phyloP scores from a whole-genome alignment of 2,888 invertebrate genomes.

The Balanococcus diminutus region DNA sequence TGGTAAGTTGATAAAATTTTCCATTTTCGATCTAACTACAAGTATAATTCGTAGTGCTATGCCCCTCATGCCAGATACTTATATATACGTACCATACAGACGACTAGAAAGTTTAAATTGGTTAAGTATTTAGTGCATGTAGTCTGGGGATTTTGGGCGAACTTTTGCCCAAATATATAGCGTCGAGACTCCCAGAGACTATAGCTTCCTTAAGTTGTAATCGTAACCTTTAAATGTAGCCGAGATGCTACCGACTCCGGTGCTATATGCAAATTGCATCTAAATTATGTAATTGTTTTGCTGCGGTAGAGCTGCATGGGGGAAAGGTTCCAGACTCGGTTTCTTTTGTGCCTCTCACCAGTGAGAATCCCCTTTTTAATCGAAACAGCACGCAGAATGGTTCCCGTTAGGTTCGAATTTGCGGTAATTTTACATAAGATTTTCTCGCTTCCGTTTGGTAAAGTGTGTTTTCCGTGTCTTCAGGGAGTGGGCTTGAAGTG shows the following conservation, averaged over 20 bases:
- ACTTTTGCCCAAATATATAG: neutral
- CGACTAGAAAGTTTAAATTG: slow-evolving; percentile 26
- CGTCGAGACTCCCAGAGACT: neutral
- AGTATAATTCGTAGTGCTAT: neutral
- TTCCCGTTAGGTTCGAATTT: neutral
- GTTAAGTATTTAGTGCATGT: slow-evolving; percentile 10
- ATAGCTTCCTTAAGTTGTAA: neutral
- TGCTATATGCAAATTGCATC: slow-evolving; percentile 18
- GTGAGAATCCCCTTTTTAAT: neutral
- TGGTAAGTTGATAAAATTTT: neutral
- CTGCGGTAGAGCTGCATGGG: neutral
- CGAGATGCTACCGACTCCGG: neutral
- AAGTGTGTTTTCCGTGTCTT: neutral
- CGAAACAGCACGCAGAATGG: neutral
- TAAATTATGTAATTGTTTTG: slow-evolving; percentile 10
- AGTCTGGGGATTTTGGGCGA: neutral
- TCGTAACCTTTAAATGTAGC: neutral
- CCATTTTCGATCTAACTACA: neutral
- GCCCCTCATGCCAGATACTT: neutral
- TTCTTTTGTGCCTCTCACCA: neutral
- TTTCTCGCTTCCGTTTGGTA: neutral
- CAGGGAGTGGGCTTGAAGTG: neutral
- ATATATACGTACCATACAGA: neutral
- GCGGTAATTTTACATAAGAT: neutral
- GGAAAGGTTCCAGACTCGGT: neutral